Evolutionary conservation across 2,888 invertebrate genomes (phyloP).

Genomic region (Metacarcinus magister): DNA sequence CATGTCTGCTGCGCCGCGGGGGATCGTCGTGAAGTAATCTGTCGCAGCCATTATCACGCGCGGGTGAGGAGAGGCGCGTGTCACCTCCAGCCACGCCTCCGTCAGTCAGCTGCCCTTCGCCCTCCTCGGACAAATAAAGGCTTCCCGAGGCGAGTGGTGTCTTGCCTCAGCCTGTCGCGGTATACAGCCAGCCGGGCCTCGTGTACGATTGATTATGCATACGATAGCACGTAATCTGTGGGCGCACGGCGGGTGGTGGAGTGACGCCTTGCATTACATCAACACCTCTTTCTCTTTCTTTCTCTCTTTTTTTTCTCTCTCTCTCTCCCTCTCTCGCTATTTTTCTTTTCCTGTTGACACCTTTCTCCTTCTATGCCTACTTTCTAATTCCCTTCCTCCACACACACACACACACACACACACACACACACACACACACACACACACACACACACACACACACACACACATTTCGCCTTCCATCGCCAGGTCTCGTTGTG

Average conservation of each 20-base stretch:
- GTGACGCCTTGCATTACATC: constrained; percentile 5
- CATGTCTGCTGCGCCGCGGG: too few relatives aligned
- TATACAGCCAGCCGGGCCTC: background rate
- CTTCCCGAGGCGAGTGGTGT: background rate
- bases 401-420: too few relatives aligned
- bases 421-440: too few relatives aligned
- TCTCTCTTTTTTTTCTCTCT: background rate
- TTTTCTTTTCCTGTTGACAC: background rate
- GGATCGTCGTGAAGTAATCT: background rate
- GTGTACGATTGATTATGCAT: constrained; percentile 56
- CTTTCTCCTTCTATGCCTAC: background rate
- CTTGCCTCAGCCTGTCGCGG: background rate
- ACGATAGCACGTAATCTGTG: constrained; percentile 45
- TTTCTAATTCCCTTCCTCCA: background rate
- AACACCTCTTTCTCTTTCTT: background rate
- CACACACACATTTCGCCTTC: too few relatives aligned
- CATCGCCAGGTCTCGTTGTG: too few relatives aligned
- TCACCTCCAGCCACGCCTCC: background rate
- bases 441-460: too few relatives aligned
- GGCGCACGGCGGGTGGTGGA: background rate
- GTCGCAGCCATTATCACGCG: constrained; percentile 36
- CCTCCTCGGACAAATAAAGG: background rate
- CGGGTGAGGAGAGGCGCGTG: background rate
- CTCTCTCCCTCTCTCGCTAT: background rate
- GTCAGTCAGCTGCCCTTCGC: background rate